Conservation (phyloP, 2,888 invertebrate genomes). For the Dorcus hopei region DNA sequence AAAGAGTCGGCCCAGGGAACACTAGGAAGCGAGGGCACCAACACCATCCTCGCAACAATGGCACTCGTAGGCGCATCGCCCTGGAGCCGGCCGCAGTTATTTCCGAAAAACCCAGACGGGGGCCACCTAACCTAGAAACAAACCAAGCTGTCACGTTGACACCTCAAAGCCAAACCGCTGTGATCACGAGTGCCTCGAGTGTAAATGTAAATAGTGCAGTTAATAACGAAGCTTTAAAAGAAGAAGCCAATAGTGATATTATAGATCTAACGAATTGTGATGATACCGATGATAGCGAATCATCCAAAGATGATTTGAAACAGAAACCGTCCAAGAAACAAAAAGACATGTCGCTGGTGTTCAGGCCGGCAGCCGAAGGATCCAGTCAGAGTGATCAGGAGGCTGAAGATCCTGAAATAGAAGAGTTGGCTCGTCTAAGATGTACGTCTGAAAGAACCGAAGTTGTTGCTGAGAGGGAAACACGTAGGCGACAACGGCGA, state of each 20-base stretch:
- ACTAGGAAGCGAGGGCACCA: slow-evolving; percentile 69
- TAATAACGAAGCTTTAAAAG: slow-evolving; percentile 34
- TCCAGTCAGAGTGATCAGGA: slow-evolving; percentile 53
- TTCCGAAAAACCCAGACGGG: slow-evolving; percentile 7
- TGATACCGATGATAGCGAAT: slow-evolving; percentile 35
- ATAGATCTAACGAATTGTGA: slow-evolving; percentile 49
- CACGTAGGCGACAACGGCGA: slow-evolving; percentile 67
- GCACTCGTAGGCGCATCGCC: slow-evolving; percentile 52
- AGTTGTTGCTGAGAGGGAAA: slow-evolving; percentile 81
- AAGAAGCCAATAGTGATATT: slow-evolving; percentile 38
- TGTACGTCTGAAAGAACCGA: slow-evolving; percentile 89
- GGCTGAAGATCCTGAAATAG: slow-evolving; percentile 74
- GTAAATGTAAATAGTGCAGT: slow-evolving; percentile 21
- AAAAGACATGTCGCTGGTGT: slow-evolving; percentile 43
- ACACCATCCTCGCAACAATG: slow-evolving; percentile 67
- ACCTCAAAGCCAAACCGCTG: slow-evolving; percentile 18
- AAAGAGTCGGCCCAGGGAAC: slow-evolving; percentile 60
- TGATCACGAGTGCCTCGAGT: slow-evolving; percentile 32
- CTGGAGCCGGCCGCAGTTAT: slow-evolving; percentile 40
- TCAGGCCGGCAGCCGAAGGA: slow-evolving; percentile 49
- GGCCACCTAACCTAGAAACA: slow-evolving; percentile 15
- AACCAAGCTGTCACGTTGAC: slow-evolving; percentile 12
- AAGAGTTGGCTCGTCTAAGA: slow-evolving; percentile 77
- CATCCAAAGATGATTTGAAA: slow-evolving; percentile 31
- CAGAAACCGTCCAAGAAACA: slow-evolving; percentile 29